Evolutionary conservation across 2,888 invertebrate species (phyloP).

Genomic region (Apamea epomidion): DNA sequence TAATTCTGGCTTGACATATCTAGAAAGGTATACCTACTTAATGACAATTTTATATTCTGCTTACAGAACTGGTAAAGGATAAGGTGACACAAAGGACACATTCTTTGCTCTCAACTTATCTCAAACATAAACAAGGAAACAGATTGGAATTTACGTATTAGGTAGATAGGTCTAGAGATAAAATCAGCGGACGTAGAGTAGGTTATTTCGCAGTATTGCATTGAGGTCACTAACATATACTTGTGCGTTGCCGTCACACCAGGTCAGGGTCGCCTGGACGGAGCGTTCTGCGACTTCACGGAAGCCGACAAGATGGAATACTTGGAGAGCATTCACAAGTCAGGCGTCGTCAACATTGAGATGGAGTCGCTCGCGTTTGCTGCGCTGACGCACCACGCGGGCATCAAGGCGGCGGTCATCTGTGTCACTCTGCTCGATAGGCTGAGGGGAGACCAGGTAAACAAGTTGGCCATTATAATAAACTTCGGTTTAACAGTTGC

Average conservation of each 20-base stretch:
- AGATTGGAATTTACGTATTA: conserved; percentile 20
- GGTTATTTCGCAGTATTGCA: conserved; percentile 19
- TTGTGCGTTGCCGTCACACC: conserved; percentile 18
- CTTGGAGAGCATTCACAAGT: conserved; percentile 93
- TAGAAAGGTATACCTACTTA: not conserved
- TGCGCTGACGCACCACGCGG: conserved; percentile 97
- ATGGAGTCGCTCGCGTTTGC: conserved; percentile 99
- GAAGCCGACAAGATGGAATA: conserved; percentile 97
- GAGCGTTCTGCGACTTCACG: conserved; percentile 98
- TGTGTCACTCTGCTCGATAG: conserved; percentile 98
- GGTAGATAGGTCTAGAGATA: conserved; percentile 22
- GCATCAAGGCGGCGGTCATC: conserved; percentile 97
- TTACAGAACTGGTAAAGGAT: not conserved
- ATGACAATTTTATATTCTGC: not conserved
- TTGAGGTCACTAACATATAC: conserved; percentile 29
- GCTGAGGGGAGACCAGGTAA: conserved; percentile 97
- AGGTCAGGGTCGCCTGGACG: conserved; percentile 98
- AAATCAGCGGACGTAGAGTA: conserved; percentile 2
- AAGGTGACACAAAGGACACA: conserved; percentile 25
- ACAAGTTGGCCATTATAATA: not conserved
- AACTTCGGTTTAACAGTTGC: not conserved
- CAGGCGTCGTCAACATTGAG: conserved; percentile 98
- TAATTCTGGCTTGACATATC: not conserved
- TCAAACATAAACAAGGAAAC: conserved; percentile 26
- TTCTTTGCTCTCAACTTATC: conserved; percentile 5